Base-by-base conservation (phyloP, 2,113 vertebrate species). In the Neogobius melanostomus region DNA sequence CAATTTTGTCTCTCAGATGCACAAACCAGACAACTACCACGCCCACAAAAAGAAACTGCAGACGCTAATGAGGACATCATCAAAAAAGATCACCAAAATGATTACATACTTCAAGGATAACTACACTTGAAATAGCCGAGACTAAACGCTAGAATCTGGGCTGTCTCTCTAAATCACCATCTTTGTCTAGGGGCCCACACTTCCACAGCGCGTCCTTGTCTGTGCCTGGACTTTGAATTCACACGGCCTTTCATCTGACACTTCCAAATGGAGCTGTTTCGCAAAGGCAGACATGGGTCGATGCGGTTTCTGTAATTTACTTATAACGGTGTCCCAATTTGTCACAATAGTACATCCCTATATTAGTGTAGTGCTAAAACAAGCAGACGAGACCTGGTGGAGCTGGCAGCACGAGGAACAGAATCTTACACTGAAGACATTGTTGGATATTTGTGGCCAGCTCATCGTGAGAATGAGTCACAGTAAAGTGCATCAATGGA, bases 21-120 rank as follows among this genome's bases (percentile, higher is more conserved):
- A 56, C 17, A 56, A 28, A 56, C 53, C 53, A 56, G 52, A 54
- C 52, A 54, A 17, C 17, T 56, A 56, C 5, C 53, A 56, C 53
- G 28, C 9, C 53, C 53, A 11, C 28, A 56, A 3, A 56, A 12
- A 59, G 56, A 59, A 42, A 59, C 56, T 12, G 36, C 21, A 14
- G 11, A 1, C 5, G 21, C 28, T 61, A 44, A 61, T 61, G 4
- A 14, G 42, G 11, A 15, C 8, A 7, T 16, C 43, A 8, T 47
- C 42, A 45, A 56, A 50, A 53, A 62, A 11, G 14, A 48, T 44
- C 56, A 73, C 59, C 11, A 14, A 69, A 57, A 70, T 52, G 59
- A 71, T 59, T 47, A 21, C 21, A 47, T 75, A 21, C 64, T 80
- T 75, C 46, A 42, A 71, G 51, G 42, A 72, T 66, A 53, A 65